Percentiles rank a stretch among this genome's conserved stretches.
Conservation (phyloP, 2,113 vertebrate genomes). For the Thryonomys swinderianus region DNA sequence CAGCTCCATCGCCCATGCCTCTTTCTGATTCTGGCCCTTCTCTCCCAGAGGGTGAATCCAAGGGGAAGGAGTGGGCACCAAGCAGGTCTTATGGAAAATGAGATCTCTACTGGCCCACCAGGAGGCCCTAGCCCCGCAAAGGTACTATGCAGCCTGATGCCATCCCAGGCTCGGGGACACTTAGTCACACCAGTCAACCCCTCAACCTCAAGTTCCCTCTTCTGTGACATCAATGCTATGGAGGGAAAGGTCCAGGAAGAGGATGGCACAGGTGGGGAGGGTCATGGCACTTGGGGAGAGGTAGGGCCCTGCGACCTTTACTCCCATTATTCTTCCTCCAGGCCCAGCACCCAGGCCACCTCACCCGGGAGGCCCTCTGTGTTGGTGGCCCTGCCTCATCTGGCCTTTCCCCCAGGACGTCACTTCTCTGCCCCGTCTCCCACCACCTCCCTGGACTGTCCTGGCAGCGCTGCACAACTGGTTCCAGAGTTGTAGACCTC, state of each 20-base stretch:
- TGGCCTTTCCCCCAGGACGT: not conserved
- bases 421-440: not conserved
- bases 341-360: not conserved
- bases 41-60: not conserved
- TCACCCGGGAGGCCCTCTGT: not conserved
- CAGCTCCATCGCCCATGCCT: not conserved
- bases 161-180: not conserved
- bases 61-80: not conserved
- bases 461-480: not conserved
- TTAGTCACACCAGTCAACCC: not conserved
- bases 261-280: not conserved
- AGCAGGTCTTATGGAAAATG: not conserved
- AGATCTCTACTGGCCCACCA: not conserved
- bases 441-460: not conserved
- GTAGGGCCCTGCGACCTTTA: not conserved
- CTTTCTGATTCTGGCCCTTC: not conserved
- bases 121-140: not conserved
- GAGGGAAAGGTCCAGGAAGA: not conserved
- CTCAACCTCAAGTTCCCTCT: not conserved
- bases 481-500: not conserved
- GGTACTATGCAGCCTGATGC: not conserved
- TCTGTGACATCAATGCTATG: not conserved
- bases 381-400: rapidly evolving
- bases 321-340: not conserved
- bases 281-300: not conserved